Conservation (phyloP, 2,113 vertebrate genomes). For the Atherinomorus stipes region DNA sequence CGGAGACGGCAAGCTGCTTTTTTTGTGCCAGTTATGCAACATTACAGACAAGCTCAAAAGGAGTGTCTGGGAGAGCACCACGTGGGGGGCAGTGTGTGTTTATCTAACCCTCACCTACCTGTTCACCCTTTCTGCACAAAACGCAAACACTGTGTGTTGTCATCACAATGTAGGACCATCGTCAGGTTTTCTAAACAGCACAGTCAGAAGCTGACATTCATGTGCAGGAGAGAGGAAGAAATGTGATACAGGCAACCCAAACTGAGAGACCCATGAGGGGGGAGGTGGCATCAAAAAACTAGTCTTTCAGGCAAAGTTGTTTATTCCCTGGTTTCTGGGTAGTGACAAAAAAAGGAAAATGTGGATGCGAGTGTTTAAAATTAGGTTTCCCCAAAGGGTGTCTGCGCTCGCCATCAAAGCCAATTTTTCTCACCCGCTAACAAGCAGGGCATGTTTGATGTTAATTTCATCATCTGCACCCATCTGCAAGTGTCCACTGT, state of each 20-base stretch:
- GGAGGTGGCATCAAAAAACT: too few species aligned
- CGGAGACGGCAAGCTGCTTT: slow-evolving; percentile 27
- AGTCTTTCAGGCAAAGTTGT: too few species aligned
- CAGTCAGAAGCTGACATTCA: background rate
- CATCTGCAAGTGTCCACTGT: too few species aligned
- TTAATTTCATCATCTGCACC: too few species aligned
- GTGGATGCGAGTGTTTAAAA: too few species aligned
- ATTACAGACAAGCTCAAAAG: slow-evolving; percentile 53
- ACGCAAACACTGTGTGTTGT: slow-evolving; percentile 7
- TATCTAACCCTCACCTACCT: slow-evolving; percentile 23
- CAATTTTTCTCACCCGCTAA: too few species aligned
- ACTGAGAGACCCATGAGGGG: too few species aligned
- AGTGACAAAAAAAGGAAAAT: too few species aligned
- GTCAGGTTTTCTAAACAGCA: background rate
- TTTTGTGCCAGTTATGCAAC: slow-evolving; percentile 39
- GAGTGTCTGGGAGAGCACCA: slow-evolving; percentile 33
- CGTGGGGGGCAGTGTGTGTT: slow-evolving; percentile 16
- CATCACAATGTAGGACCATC: background rate
- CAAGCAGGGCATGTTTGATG: too few species aligned
- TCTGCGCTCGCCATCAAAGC: too few species aligned
- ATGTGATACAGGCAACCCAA: background rate
- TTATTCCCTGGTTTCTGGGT: too few species aligned
- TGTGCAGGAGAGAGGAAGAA: background rate
- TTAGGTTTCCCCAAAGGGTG: too few species aligned
- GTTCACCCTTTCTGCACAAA: slow-evolving; percentile 19